These are phyloP conservation scores for Peromyscus maniculatus DNA, from an alignment of 2,113 vertebrate species.

Conservation along the genomic window DNA sequence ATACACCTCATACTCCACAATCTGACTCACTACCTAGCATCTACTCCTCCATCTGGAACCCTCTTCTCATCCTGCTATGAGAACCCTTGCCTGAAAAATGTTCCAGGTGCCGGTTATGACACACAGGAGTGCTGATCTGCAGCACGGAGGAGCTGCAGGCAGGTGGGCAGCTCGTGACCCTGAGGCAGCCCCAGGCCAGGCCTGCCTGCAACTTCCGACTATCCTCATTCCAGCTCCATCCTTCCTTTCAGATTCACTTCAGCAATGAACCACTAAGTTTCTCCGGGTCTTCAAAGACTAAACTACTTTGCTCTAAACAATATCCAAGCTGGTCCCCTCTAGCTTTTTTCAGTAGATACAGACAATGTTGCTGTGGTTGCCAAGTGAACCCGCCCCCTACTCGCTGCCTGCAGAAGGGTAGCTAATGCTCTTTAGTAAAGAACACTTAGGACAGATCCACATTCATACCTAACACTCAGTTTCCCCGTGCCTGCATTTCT, in stretches of 20 bases:
- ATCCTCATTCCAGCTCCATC: not conserved
- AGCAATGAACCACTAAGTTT: conserved; percentile 58
- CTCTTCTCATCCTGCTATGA: conserved; percentile 36
- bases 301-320: conserved; percentile 50
- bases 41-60: not conserved
- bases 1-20: not conserved
- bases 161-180: not conserved
- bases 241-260: conserved; percentile 51
- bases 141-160: rapidly evolving
- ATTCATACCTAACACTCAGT: conserved; percentile 50
- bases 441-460: not conserved
- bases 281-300: conserved; percentile 47
- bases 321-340: conserved; percentile 39
- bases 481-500: not conserved
- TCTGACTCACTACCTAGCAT: not conserved
- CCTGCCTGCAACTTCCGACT: not conserved
- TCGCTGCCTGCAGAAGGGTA: conserved; percentile 30
- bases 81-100: conserved; percentile 10
- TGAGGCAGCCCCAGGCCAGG: not conserved
- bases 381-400: conserved; percentile 9
- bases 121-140: not conserved
- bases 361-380: conserved; percentile 40
- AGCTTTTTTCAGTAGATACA: conserved; percentile 54
- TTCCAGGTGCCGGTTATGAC: not conserved
- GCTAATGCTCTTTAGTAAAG: conserved; percentile 47